Conservation (phyloP, 2,797 vertebrate species). For the Trematomus bernacchii region DNA sequence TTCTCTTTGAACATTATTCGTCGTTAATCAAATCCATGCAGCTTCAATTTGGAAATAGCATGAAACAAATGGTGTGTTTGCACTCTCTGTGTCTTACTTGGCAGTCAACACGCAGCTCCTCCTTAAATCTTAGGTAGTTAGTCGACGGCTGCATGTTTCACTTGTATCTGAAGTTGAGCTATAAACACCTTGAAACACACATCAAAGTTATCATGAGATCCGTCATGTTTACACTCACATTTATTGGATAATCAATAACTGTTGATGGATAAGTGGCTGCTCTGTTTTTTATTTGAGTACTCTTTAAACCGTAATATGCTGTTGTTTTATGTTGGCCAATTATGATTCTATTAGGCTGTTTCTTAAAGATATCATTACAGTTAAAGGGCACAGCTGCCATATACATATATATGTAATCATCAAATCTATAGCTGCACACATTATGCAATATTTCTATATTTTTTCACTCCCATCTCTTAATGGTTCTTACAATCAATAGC, state of each 20-base stretch:
- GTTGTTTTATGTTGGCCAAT: constrained; percentile 78
- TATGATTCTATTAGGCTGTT: constrained; percentile 71
- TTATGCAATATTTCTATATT: constrained; percentile 72
- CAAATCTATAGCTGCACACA: constrained; percentile 68
- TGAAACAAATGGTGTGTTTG: not conserved
- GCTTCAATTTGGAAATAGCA: not conserved
- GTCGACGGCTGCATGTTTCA: not conserved
- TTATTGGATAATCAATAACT: constrained; percentile 66
- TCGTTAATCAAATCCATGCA: not conserved
- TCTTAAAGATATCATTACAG: constrained; percentile 75
- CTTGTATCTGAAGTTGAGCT: not conserved
- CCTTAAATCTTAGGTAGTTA: not conserved
- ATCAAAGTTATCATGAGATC: constrained; percentile 26
- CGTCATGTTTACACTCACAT: constrained; percentile 5
- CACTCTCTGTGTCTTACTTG: not conserved
- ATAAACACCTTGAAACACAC: not conserved
- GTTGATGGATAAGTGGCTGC: constrained; percentile 46
- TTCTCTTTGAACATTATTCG: not conserved
- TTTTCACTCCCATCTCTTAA: constrained; percentile 70
- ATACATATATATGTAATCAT: constrained; percentile 65
- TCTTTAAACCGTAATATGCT: constrained; percentile 54
- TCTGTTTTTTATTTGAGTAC: constrained; percentile 66
- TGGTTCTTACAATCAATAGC: constrained; percentile 81
- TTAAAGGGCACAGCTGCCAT: constrained; percentile 62
- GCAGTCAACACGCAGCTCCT: not conserved